A percentile compares a stretch with the other conserved stretches of the same genome.
Evolutionary conservation across 1,140 invertebrate genomes (phyloP).

Genomic region (Riptortus pedestris): DNA sequence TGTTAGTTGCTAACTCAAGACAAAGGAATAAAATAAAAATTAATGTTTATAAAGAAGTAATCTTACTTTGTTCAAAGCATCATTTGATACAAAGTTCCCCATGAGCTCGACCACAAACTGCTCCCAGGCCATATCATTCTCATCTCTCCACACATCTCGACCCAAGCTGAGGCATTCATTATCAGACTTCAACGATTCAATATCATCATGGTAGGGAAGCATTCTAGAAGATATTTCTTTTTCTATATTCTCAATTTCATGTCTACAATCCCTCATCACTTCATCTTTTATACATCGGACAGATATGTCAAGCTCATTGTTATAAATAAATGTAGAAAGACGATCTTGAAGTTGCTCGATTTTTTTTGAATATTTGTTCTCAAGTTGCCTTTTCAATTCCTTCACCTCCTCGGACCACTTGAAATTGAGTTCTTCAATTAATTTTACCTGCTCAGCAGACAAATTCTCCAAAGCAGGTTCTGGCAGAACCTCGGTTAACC

Average conservation of each 20-base stretch:
- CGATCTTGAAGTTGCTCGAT: slow-evolving; percentile 17
- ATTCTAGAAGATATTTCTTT: slow-evolving; percentile 13
- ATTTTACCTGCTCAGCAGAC: not conserved
- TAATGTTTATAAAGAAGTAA: not conserved
- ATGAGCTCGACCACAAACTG: not conserved
- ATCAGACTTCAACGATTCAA: too few species aligned
- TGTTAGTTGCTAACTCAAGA: not conserved
- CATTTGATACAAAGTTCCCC: not conserved
- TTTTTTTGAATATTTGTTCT: slow-evolving; percentile 23
- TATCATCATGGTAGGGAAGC: not conserved
- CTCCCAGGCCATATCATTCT: not conserved
- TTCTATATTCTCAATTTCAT: slow-evolving; percentile 24
- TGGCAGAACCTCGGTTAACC: not conserved
- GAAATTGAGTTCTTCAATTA: slow-evolving; percentile 3
- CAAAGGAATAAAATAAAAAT: not conserved
- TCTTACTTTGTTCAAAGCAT: not conserved
- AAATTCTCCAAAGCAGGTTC: too few species aligned
- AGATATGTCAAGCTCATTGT: slow-evolving; percentile 16
- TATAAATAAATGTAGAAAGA: slow-evolving; percentile 2
- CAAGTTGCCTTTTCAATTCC: slow-evolving; percentile 20
- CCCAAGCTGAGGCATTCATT: too few species aligned
- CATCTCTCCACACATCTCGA: too few species aligned
- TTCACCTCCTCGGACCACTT: slow-evolving; percentile 2
- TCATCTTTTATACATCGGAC: slow-evolving; percentile 17
- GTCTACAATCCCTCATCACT: slow-evolving; percentile 17